Base-by-base conservation (phyloP, 2,888 invertebrate genomes). In the Gerosis bhagava region DNA sequence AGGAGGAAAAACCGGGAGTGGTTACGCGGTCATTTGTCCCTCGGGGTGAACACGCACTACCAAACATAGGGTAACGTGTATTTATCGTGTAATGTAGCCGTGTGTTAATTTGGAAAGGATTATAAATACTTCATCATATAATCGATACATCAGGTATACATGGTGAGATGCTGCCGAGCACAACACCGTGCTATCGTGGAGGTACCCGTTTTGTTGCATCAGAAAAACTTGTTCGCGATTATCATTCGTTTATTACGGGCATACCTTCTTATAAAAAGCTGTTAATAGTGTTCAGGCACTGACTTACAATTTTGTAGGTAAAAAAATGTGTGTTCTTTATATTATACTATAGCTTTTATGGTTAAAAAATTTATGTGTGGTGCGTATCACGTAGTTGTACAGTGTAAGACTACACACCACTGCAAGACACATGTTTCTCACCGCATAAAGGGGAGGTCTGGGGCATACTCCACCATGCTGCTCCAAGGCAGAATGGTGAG, bases 11-110 rank as follows among this genome's bases (percentile, higher is more conserved):
- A 70, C 69, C 77, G 74, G 78, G 80, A 79, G 80, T 81, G 81
- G 80, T 80, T 77, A 72, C 70, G 67, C 72, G 70, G 76, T 77
- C 77, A 77, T 82, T 81, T 79, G 79, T 83, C 77, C 76, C 75
- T 73, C 55, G 74, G 62, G 74, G 68, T 63, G 64, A 65, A 68
- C 78, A 76, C 73, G 79, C 77, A 76, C 70, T 67, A 63, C 65
- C 69, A 67, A 67, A 62, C 65, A 55, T 60, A 64, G 63, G 57
- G 57, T 59, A 67, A 62, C 67, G 66, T 70, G 65, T 63, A 57
- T 63, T 57, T 53, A 60, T 57, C 54, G 65, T 59, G 65, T 63
- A 62, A 65, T 60, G 59, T 59, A 59, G 57, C 57, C 60, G 57
- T 60, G 60, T 64, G 65, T 68, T 58, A 56, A 55, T 57, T 59